phyloP scores from a whole-genome alignment of 2,113 vertebrate species.

The Nettapus auritus region DNA sequence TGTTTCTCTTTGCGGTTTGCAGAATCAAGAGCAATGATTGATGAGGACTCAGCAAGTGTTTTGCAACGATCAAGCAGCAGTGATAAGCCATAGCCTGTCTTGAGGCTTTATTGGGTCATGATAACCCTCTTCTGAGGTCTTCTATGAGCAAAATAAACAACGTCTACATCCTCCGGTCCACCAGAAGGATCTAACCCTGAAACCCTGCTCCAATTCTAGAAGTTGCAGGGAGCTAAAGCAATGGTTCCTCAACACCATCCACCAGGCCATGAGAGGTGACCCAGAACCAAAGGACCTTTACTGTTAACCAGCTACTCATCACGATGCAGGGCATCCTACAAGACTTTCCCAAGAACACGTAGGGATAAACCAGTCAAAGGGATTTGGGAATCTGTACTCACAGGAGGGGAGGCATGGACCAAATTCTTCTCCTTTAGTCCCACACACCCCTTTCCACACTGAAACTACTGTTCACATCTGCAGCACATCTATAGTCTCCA shows the following conservation, averaged over 20 bases:
- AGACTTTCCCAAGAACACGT: not conserved
- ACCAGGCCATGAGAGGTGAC: not conserved
- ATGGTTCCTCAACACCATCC: not conserved
- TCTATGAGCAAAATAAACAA: not conserved
- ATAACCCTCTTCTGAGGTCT: not conserved
- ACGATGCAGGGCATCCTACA: not conserved
- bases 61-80: not conserved
- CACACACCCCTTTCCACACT: not conserved
- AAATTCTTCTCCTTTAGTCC: not conserved
- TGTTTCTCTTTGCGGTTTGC: not conserved
- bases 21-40: not conserved
- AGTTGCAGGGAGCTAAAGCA: not conserved
- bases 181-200: not conserved
- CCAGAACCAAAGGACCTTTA: not conserved
- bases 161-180: not conserved
- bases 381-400: not conserved
- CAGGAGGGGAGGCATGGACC: not conserved
- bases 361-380: not conserved
- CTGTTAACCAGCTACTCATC: not conserved
- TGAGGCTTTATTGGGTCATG: not conserved
- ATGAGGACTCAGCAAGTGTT: not conserved
- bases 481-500: not conserved
- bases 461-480: not conserved
- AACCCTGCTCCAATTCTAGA: not conserved
- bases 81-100: not conserved